Evolutionary conservation across 2,888 invertebrate genomes (phyloP).

Genomic region (Schrankia costaestrigalis): DNA sequence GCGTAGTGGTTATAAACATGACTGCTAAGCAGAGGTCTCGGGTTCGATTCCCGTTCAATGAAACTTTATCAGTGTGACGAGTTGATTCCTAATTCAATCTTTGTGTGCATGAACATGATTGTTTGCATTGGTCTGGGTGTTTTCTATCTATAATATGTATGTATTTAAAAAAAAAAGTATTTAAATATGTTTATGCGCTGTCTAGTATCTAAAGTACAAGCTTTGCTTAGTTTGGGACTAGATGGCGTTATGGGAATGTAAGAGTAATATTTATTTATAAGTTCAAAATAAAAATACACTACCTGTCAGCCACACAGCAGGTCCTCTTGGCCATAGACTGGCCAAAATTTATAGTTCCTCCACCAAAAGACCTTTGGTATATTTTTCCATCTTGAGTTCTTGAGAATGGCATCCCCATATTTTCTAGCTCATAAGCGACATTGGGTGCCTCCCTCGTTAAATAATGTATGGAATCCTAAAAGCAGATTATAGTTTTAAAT

Average conservation of each 20-base stretch:
- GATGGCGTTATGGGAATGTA: no score
- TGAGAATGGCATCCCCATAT: slow-evolving; percentile 98
- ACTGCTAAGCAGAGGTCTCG: no score
- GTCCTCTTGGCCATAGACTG: slow-evolving; percentile 96
- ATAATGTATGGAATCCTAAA: slow-evolving; percentile 96
- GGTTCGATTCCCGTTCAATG: no score
- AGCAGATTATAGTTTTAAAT: not conserved
- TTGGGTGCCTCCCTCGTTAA: slow-evolving; percentile 93
- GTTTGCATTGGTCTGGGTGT: no score
- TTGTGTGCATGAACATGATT: no score
- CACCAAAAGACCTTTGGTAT: slow-evolving; percentile 99
- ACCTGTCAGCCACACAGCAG: slow-evolving; percentile 96
- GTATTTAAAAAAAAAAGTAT: no score
- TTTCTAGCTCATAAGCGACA: slow-evolving; percentile 92
- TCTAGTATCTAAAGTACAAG: no score
- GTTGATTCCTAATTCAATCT: not conserved
- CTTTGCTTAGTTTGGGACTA: no score
- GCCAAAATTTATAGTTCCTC: slow-evolving; percentile 95
- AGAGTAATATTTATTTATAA: no score
- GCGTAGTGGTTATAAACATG: no score
- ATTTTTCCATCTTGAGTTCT: slow-evolving; percentile 97
- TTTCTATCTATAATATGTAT: no score
- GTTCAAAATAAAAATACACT: slow-evolving; percentile 2
- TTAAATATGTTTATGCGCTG: no score
- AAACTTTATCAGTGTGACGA: not conserved